These are phyloP conservation scores for Timandra comae DNA, from an alignment of 2,888 invertebrate genomes.

Conservation along the genomic window DNA sequence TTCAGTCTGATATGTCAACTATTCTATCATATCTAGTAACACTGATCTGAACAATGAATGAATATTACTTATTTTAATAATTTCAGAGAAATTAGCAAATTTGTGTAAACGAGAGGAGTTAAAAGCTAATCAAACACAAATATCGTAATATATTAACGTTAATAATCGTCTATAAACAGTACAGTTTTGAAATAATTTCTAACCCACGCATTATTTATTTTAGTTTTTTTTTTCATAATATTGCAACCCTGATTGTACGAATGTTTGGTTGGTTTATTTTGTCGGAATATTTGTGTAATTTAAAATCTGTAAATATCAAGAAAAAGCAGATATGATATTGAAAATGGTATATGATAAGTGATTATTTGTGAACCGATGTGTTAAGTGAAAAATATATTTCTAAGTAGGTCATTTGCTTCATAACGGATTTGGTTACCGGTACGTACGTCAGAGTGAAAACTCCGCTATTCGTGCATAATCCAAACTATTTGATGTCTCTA, in stretches of 20 bases:
- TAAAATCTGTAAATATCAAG: slow-evolving; percentile 59
- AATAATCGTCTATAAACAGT: too few species aligned
- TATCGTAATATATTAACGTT: too few species aligned
- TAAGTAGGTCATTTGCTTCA: slow-evolving; percentile 46
- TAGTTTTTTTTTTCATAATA: too few species aligned
- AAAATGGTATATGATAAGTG: slow-evolving; percentile 29
- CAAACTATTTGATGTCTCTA: slow-evolving; percentile 10
- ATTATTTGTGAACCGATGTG: slow-evolving; percentile 27
- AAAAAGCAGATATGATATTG: slow-evolving; percentile 34
- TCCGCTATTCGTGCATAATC: slow-evolving; percentile 30
- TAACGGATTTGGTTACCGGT: slow-evolving; percentile 72
- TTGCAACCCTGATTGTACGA: slow-evolving; percentile 27
- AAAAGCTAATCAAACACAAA: too few species aligned
- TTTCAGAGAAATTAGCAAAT: too few species aligned
- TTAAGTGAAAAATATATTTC: slow-evolving; percentile 49
- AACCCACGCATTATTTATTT: too few species aligned
- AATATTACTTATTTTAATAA: too few species aligned
- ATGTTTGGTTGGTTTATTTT: slow-evolving; percentile 25
- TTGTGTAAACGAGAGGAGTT: too few species aligned
- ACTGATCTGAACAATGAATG: too few species aligned
- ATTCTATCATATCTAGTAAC: too few species aligned
- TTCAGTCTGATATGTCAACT: too few species aligned
- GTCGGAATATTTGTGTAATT: slow-evolving; percentile 21
- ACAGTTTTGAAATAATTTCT: too few species aligned
- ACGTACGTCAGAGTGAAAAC: slow-evolving; percentile 50